phyloP scores from a whole-genome alignment of 1,140 invertebrate genomes.

The Zaprionus africanus region DNA sequence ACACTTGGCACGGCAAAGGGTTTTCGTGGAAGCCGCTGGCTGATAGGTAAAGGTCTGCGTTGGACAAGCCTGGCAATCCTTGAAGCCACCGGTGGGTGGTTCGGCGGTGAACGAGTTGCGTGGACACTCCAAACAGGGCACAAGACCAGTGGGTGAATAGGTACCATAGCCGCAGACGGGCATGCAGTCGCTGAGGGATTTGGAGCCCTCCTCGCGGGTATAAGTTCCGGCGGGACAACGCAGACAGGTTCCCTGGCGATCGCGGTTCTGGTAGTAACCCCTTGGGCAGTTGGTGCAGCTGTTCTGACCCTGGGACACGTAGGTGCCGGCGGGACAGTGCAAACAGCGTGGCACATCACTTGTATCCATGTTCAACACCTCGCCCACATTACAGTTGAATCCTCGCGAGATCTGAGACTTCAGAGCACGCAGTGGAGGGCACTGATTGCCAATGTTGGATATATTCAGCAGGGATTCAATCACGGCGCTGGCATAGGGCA shows the following conservation, averaged over 20 bases:
- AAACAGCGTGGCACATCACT: conserved; percentile 96
- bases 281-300: conserved; percentile 94
- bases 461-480: conserved; percentile 96
- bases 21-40: conserved; percentile 92
- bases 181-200: conserved; percentile 92
- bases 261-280: conserved; percentile 96
- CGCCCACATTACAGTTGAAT: conserved; percentile 96
- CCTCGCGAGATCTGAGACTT: conserved; percentile 93
- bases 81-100: conserved; percentile 95
- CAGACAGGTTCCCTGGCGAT: conserved; percentile 93
- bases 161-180: conserved; percentile 98
- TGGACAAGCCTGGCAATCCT: conserved; percentile 96
- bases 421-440: conserved; percentile 94
- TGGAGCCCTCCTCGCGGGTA: conserved; percentile 95
- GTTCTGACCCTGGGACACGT: conserved; percentile 93
- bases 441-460: conserved; percentile 94
- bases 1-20: conserved; percentile 96
- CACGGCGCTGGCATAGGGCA: conserved; percentile 95
- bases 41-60: conserved; percentile 96
- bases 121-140: conserved; percentile 97
- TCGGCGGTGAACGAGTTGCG: conserved; percentile 95
- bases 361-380: conserved; percentile 96
- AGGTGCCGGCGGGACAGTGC: conserved; percentile 97
- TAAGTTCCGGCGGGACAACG: conserved; percentile 96
- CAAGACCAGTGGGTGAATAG: conserved; percentile 96